Evolutionary conservation across 2,113 vertebrate genomes (phyloP).

Genomic region (Campylomormyrus numenius): DNA sequence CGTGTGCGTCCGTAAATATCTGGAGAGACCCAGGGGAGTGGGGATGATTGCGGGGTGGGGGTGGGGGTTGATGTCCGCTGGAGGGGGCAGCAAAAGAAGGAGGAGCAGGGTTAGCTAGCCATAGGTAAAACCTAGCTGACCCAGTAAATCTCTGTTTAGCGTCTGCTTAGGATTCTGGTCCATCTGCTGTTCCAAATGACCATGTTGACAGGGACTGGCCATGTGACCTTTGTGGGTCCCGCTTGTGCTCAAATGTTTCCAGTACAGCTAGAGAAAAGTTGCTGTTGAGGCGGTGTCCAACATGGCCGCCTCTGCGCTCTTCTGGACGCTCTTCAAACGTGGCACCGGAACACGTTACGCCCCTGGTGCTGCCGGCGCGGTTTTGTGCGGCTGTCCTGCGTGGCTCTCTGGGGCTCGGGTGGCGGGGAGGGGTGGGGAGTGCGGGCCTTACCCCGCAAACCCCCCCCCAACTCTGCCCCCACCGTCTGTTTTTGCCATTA

Average conservation of each 20-base stretch:
- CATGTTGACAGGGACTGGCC: background rate
- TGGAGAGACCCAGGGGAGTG: background rate
- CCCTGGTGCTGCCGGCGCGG: background rate
- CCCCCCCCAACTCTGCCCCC: slow-evolving; percentile 17
- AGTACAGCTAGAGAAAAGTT: background rate
- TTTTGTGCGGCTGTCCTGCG: background rate
- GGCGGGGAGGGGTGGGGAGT: background rate
- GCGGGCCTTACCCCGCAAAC: background rate
- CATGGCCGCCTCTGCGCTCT: background rate
- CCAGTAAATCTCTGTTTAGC: background rate
- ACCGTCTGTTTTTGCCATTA: slow-evolving; percentile 57
- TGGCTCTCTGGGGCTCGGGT: background rate
- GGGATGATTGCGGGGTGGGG: background rate
- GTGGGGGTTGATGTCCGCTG: background rate
- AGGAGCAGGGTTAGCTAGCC: background rate
- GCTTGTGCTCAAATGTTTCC: background rate
- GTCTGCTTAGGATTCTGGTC: background rate
- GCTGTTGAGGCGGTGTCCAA: background rate
- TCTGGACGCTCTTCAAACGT: background rate
- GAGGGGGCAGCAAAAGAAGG: background rate
- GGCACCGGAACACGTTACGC: background rate
- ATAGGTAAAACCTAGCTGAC: background rate
- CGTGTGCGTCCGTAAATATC: background rate
- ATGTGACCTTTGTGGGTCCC: background rate
- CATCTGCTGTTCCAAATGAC: background rate